phyloP scores from a whole-genome alignment of 2,797 vertebrate genomes.

The Anas georgica region DNA sequence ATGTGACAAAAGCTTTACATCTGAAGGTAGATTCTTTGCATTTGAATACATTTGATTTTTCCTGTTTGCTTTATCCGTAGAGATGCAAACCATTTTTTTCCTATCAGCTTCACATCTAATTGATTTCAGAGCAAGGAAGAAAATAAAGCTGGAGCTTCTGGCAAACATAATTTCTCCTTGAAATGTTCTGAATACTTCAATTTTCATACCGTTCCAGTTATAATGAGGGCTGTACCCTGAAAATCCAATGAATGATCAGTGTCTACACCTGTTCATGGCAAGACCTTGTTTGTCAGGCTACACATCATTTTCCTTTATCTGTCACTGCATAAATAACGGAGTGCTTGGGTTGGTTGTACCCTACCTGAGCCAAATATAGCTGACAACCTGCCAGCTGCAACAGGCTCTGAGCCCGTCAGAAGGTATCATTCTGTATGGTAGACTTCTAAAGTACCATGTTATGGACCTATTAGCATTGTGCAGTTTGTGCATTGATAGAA shows the following conservation, averaged over 20 bases:
- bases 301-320: slow-evolving; percentile 57
- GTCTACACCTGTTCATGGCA: slow-evolving; percentile 31
- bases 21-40: slow-evolving; percentile 12
- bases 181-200: slow-evolving; percentile 39
- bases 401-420: background rate
- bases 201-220: slow-evolving; percentile 29
- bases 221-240: slow-evolving; percentile 7
- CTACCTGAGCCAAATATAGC: background rate
- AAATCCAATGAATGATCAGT: slow-evolving; percentile 24
- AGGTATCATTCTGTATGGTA: background rate
- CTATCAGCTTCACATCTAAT: slow-evolving; percentile 44
- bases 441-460: background rate
- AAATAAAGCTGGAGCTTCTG: slow-evolving; percentile 18
- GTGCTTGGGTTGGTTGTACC: slow-evolving; percentile 29
- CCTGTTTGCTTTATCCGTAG: background rate
- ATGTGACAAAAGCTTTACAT: background rate
- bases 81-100: slow-evolving; percentile 18
- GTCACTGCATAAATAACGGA: slow-evolving; percentile 48
- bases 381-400: background rate
- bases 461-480: background rate
- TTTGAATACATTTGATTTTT: slow-evolving; percentile 30
- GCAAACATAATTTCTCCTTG: slow-evolving; percentile 32
- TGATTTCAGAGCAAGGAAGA: slow-evolving; percentile 56
- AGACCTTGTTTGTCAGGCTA: slow-evolving; percentile 55
- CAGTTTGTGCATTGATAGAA: background rate